Conservation (phyloP, 2,113 vertebrate species). For the Zosterops hypoxanthus region DNA sequence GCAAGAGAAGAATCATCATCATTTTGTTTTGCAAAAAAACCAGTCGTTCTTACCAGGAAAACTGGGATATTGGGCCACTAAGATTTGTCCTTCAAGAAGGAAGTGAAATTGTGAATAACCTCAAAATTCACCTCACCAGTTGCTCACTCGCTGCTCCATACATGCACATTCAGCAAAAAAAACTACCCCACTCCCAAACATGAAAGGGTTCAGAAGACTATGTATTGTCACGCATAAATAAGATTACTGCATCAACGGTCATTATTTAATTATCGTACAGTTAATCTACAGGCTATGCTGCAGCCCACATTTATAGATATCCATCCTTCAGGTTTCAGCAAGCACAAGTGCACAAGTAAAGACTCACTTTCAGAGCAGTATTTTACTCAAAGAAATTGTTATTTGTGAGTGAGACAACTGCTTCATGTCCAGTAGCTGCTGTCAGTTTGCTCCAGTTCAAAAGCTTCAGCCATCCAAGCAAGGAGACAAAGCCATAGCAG, state of each 20-base stretch:
- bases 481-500: neutral
- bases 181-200: neutral
- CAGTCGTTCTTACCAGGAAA: neutral
- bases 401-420: neutral
- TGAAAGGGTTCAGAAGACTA: neutral
- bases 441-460: neutral
- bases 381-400: neutral
- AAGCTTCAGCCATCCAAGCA: neutral
- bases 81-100: neutral
- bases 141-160: rapidly evolving
- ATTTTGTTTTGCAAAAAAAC: neutral
- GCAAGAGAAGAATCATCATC: neutral
- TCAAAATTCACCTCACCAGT: neutral
- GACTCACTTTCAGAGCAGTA: neutral
- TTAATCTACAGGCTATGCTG: neutral
- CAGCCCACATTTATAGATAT: neutral
- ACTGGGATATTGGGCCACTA: neutral
- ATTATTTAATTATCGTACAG: neutral
- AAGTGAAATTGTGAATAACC: neutral
- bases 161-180: neutral
- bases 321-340: neutral
- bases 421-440: neutral
- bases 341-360: neutral
- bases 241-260: neutral
- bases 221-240: neutral